Conservation (phyloP, 2,888 invertebrate species). For the Catocala sponsa region DNA sequence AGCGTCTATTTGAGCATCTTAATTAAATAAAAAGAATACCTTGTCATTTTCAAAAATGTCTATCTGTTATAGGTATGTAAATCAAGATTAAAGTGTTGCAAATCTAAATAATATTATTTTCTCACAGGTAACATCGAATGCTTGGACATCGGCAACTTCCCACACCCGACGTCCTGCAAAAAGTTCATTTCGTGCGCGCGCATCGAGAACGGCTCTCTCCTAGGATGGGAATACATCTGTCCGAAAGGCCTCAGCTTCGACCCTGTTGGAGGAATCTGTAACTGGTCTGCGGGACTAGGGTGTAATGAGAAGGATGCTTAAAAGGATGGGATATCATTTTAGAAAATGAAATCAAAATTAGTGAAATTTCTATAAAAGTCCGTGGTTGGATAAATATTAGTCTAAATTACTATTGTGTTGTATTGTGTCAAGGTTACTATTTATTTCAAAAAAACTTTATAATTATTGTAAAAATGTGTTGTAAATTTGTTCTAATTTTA, state of each 20-base stretch:
- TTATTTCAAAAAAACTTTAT: slow-evolving; percentile 16
- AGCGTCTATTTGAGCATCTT: too few species aligned
- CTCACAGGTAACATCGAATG: slow-evolving; percentile 92
- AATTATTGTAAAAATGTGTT: slow-evolving; percentile 8
- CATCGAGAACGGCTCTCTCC: slow-evolving; percentile 92
- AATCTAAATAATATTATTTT: neutral
- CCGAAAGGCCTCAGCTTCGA: slow-evolving; percentile 95
- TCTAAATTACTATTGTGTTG: neutral
- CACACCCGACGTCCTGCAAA: slow-evolving; percentile 96
- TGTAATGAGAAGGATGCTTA: slow-evolving; percentile 89
- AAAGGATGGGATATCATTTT: slow-evolving; percentile 4
- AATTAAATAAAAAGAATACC: too few species aligned
- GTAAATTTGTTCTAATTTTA: slow-evolving; percentile 5
- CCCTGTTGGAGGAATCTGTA: slow-evolving; percentile 96
- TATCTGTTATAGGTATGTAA: too few species aligned
- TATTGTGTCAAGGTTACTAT: neutral
- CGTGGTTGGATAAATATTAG: neutral
- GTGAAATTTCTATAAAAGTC: neutral
- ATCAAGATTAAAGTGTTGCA: too few species aligned
- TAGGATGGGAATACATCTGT: slow-evolving; percentile 96
- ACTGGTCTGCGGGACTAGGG: slow-evolving; percentile 95
- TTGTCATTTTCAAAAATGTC: too few species aligned
- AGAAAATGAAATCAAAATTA: slow-evolving; percentile 7
- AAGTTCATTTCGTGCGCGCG: slow-evolving; percentile 96
- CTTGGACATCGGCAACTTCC: slow-evolving; percentile 96